Base-by-base conservation (phyloP, 2,888 invertebrate genomes). In the Dicyrtomina minuta region DNA sequence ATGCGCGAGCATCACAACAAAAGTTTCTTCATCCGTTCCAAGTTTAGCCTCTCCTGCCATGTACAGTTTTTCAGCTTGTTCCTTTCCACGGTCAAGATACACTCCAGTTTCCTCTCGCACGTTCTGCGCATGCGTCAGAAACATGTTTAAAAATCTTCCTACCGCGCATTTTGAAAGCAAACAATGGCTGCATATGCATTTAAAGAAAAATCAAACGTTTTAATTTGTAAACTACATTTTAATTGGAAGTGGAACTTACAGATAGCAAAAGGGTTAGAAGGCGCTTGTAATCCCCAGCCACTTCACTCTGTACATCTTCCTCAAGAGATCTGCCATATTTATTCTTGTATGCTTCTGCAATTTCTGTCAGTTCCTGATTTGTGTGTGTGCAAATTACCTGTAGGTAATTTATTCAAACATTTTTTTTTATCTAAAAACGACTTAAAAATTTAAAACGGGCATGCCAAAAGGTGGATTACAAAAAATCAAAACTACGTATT, bases 271-370 rank as follows among this genome's bases (percentile, higher is more conserved):
- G 85, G 0, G 91, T 89, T 22, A 92, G 85, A 55, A 92, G 84
- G 2, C 90, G 86, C 12, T 90, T 86, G 82, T 92, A 89, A 82
- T 90, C 88, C 0, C 92, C 91, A 0, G 89, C 88, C 0, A 90
- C 90, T 82, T 92, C 91, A 58, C 88, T 87, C 80, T 88, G 87
- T 83, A 91, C 86, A 80, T 90, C 90, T 79, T 89, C 88, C 17
- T 89, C 90, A 68, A 91, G 80, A 0, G 88, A 67, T 51, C 73
- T 70, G 12, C 76, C 76, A 61, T 60, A 78, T 10, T 68, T 65
- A 3, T 49, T 83, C 81, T 88, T 87, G 76, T 89, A 89, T n/a
- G 86, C 83, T 26, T 84, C 84, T 0, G 87, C 87, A 55, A 89
- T 85, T 55, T 84, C 82, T 0, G 85, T 84, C 15, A 90, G 86